A percentile compares a stretch with the other conserved stretches of the same genome.
Conservation (phyloP, 2,113 vertebrate species). For the Myxocyprinus asiaticus region DNA sequence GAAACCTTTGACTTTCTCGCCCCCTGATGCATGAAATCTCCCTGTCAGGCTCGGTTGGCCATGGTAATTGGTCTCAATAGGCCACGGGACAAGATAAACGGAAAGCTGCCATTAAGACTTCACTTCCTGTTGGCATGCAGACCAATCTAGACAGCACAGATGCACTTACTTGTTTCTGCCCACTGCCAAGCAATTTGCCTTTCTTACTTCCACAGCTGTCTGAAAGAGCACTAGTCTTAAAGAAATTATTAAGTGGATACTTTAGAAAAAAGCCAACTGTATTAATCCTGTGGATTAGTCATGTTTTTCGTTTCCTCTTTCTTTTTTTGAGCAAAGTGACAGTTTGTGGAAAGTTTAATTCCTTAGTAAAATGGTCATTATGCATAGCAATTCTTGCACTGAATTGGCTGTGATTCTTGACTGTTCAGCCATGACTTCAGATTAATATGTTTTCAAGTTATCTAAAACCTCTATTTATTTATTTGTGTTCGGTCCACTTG, state of each 20-base stretch:
- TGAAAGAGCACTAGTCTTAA: constrained; percentile 69
- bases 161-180: constrained; percentile 29
- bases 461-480: constrained; percentile 2
- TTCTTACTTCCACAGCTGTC: constrained; percentile 65
- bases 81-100: constrained; percentile 62
- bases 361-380: constrained; percentile 59
- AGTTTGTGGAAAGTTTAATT: constrained; percentile 66
- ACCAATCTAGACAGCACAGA: constrained; percentile 41
- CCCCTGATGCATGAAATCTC: constrained; percentile 70
- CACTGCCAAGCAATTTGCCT: constrained; percentile 67
- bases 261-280: constrained; percentile 72
- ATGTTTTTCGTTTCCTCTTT: constrained; percentile 53
- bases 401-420: constrained; percentile 12
- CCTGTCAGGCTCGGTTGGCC: constrained; percentile 67
- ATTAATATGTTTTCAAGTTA: background rate
- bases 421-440: constrained; percentile 39
- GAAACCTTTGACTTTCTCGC: constrained; percentile 59
- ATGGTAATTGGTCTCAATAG: constrained; percentile 68
- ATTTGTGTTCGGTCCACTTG: constrained; percentile 5
- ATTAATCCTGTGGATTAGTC: constrained; percentile 74
- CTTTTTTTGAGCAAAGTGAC: constrained; percentile 51
- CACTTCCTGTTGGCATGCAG: constrained; percentile 52
- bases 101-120: constrained; percentile 52
- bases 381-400: constrained; percentile 57
- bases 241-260: constrained; percentile 65